A percentile compares a stretch with the other conserved stretches of the same genome.
Evolutionary conservation across 2,888 invertebrate genomes (phyloP).

Genomic region (Pachycephus smyrnensis): DNA sequence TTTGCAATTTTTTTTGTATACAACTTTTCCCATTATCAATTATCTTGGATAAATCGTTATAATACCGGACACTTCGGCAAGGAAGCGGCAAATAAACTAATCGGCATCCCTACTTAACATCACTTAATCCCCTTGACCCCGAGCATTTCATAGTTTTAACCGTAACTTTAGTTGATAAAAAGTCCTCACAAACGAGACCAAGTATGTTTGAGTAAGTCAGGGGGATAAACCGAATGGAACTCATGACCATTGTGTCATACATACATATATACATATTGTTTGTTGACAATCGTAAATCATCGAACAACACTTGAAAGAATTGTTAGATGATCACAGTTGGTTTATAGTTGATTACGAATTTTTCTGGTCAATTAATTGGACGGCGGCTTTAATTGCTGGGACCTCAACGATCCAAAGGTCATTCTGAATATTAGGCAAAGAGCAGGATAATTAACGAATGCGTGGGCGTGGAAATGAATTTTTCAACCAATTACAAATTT

Average conservation of each 20-base stretch:
- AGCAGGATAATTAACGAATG: constrained; percentile 1
- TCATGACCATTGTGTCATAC: no score
- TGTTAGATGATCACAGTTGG: no score
- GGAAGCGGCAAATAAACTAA: constrained; percentile 51
- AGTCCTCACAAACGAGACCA: constrained; percentile 38
- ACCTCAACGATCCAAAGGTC: neutral
- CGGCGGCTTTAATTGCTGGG: neutral
- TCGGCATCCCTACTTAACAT: constrained; percentile 53
- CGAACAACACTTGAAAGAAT: no score
- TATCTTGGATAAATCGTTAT: no score
- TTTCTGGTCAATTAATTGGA: no score
- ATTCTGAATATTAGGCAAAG: neutral
- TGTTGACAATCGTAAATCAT: no score
- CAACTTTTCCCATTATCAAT: no score
- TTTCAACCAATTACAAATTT: constrained; percentile 4
- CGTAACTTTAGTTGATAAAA: constrained; percentile 16
- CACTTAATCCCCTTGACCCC: constrained; percentile 47
- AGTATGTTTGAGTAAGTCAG: neutral
- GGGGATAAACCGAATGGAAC: no score
- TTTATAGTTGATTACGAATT: no score
- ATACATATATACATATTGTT: no score
- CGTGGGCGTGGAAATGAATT: constrained; percentile 21
- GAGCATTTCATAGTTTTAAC: constrained; percentile 45
- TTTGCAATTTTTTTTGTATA: no score
- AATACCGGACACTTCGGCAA: constrained; percentile 39